Conservation (phyloP, 2,113 vertebrate species). For the Ptilonorhynchus violaceus region DNA sequence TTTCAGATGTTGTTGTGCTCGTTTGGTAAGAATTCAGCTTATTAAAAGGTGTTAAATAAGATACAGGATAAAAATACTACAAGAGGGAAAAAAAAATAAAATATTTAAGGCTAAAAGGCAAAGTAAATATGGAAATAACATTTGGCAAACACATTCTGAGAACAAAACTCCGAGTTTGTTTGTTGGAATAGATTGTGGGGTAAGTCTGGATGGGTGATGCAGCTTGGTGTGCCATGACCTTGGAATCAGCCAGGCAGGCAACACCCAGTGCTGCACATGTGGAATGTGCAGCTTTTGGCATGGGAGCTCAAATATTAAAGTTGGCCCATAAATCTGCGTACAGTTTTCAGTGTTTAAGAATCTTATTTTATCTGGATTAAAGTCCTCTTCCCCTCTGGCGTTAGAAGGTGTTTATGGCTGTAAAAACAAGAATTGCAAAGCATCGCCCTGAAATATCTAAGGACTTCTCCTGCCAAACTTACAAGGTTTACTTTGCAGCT, state of each 20-base stretch:
- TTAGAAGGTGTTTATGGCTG: conserved; percentile 68
- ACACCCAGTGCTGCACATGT: background rate
- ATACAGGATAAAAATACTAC: conserved; percentile 48
- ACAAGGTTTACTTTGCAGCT: conserved; percentile 14
- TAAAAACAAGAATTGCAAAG: conserved; percentile 71
- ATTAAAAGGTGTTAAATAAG: conserved; percentile 59
- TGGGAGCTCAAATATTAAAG: conserved; percentile 44
- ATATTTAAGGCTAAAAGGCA: conserved; percentile 17
- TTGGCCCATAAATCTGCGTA: conserved; percentile 58
- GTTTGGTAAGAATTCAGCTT: conserved; percentile 55
- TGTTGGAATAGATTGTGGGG: background rate
- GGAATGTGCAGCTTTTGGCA: conserved; percentile 58
- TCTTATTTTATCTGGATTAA: conserved; percentile 76
- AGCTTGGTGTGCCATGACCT: background rate
- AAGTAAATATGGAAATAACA: conserved; percentile 46
- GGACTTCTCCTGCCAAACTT: conserved; percentile 39
- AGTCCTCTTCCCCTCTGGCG: conserved; percentile 69
- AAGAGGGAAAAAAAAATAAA: background rate
- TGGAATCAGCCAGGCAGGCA: background rate
- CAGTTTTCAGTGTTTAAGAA: conserved; percentile 64
- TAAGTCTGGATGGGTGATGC: background rate
- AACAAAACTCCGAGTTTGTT: background rate
- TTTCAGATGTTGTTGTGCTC: conserved; percentile 60
- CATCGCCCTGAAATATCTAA: conserved; percentile 56
- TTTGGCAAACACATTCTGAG: conserved; percentile 7